Evolutionary conservation across 1,140 invertebrate genomes (phyloP), one percentile per base, ranked within the genome.

Genomic region (Asobara japonica): DNA sequence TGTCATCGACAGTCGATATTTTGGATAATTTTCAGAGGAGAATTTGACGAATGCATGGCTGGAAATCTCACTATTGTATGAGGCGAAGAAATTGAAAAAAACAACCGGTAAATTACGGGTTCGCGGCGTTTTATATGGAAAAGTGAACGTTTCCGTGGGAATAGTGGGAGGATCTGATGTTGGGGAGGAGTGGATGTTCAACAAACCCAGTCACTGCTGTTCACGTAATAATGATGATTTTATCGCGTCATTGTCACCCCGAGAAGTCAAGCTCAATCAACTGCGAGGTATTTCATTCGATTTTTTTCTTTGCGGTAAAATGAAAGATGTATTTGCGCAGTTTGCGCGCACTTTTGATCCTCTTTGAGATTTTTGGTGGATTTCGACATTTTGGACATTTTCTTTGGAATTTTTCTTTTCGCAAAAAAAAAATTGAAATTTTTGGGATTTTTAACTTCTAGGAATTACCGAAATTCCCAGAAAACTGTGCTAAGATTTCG

Each of bases 81-180:
- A 56, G 30, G 66, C 25, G 74, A 79, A 76, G 62, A 66, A 45
- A 33, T 68, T 73, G 73, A 78, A 45, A 45, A 79, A 79, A 80
- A 76, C 81, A 77, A 73, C 75, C 69, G 70, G 74, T 71, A 79
- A 81, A 80, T 81, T 80, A 64, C 36, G 65, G 70, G 60, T 62
- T 66, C 77, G 71, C 74, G 73, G 71, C 75, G 73, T 83, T 83
- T 82, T 83, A 83, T 83, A 83, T 66, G 31, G 79, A 80, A 80
- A 81, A 83, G 80, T 81, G 82, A 83, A 81, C 71, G 79, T 78
- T 83, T 79, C 67, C 56, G 75, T 31, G 71, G 61, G 56, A 69
- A 76, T 79, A 80, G 82, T 83, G 80, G 82, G 79, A 80, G 80
- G 76, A 67, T 66, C 65, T 27, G 66, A 64, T 75, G 67, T 64